Conservation (phyloP, 2,113 vertebrate species). For the Heloderma charlesbogerti region DNA sequence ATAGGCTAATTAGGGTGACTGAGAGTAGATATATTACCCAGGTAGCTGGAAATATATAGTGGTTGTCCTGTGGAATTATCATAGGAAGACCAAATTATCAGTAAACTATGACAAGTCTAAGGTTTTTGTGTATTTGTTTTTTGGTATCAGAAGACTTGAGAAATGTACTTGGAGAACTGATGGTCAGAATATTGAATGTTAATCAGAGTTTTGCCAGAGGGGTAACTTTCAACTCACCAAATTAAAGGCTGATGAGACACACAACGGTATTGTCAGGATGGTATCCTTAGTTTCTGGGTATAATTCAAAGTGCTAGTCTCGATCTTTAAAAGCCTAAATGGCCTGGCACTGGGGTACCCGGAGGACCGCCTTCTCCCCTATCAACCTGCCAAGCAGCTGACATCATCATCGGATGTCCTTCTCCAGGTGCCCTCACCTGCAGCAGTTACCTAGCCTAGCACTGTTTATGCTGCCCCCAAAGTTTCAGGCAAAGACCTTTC, state of each 20-base stretch:
- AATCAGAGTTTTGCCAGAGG: not conserved
- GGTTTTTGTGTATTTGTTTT: not conserved
- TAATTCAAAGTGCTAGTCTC: not conserved
- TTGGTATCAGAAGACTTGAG: no score
- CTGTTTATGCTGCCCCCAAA: not conserved
- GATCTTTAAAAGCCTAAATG: not conserved
- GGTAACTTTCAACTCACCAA: not conserved
- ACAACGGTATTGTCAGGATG: not conserved
- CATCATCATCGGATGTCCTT: not conserved
- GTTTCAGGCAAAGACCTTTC: not conserved
- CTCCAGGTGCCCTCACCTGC: not conserved
- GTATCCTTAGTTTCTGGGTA: not conserved
- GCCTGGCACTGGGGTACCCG: not conserved
- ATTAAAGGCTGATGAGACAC: not conserved
- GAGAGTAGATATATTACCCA: not conserved
- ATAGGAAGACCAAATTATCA: not conserved
- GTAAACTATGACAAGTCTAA: not conserved
- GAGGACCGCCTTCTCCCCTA: not conserved
- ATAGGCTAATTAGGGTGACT: not conserved
- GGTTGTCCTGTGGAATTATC: not conserved
- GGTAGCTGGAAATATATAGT: not conserved
- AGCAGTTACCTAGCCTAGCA: not conserved
- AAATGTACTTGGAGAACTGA: not conserved
- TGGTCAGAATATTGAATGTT: not conserved
- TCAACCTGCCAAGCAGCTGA: not conserved